phyloP scores from a whole-genome alignment of 1,140 invertebrate genomes.

The Diorhabda sublineata region DNA sequence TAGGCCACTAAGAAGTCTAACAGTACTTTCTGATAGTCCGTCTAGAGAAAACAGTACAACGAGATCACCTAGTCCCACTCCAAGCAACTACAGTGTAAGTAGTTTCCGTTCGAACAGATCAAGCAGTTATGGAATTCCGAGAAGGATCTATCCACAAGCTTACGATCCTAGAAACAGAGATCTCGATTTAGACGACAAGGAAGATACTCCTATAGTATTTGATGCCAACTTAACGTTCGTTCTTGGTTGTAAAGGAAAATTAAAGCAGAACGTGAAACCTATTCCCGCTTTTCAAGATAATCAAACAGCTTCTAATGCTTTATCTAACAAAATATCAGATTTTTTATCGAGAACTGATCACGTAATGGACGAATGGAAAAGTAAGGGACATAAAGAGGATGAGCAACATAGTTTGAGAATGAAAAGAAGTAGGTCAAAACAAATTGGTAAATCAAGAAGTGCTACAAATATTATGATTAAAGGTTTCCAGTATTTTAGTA shows the following conservation, averaged over 20 bases:
- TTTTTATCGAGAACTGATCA: constrained; percentile 80
- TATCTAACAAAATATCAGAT: constrained; percentile 70
- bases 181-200: constrained; percentile 56
- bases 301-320: constrained; percentile 67
- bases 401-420: constrained; percentile 43
- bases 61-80: constrained; percentile 43
- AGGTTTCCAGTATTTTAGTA: constrained; percentile 68
- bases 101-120: constrained; percentile 13
- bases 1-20: constrained; percentile 32
- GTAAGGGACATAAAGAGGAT: constrained; percentile 58
- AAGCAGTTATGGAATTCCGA: constrained; percentile 45
- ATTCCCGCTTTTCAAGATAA: constrained; percentile 69
- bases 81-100: constrained; percentile 30
- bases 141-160: constrained; percentile 62
- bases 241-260: constrained; percentile 64
- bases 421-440: constrained; percentile 44
- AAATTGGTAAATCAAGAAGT: constrained; percentile 62
- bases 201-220: constrained; percentile 72
- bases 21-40: constrained; percentile 24
- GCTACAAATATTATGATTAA: constrained; percentile 76
- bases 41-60: constrained; percentile 16
- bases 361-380: constrained; percentile 78
- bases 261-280: constrained; percentile 63
- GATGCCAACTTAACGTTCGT: constrained; percentile 76
- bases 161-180: constrained; percentile 48